phyloP scores from a whole-genome alignment of 2,797 vertebrate genomes.

The Hippocampus kuda region DNA sequence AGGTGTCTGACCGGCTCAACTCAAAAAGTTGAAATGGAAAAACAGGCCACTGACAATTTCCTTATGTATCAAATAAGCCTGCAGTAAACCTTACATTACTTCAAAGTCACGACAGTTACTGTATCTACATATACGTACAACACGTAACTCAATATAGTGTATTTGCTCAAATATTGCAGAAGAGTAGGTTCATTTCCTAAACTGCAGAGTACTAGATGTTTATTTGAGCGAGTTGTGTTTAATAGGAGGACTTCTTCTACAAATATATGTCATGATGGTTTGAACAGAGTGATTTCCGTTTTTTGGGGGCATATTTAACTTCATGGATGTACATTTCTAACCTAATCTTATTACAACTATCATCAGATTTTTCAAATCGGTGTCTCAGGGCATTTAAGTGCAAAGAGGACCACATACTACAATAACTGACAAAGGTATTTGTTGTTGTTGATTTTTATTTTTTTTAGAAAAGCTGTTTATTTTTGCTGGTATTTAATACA shows the following conservation, averaged over 20 bases:
- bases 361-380: background rate
- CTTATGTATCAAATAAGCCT: background rate
- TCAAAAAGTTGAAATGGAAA: background rate
- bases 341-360: background rate
- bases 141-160: background rate
- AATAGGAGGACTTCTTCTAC: background rate
- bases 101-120: background rate
- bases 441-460: background rate
- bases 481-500: conserved; percentile 12
- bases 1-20: too few species aligned
- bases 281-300: too few species aligned
- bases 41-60: background rate
- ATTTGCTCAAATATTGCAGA: background rate
- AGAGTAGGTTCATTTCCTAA: too few species aligned
- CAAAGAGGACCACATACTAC: background rate
- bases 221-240: too few species aligned
- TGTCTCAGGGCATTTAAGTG: background rate
- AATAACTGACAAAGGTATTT: background rate
- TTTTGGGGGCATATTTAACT: too few species aligned
- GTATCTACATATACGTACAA: background rate
- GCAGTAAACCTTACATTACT: background rate
- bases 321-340: background rate
- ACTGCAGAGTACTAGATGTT: too few species aligned
- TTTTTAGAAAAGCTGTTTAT: conserved; percentile 2
- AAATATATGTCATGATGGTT: background rate